phyloP scores from a whole-genome alignment of 2,888 invertebrate genomes.

The Drosophila merina region DNA sequence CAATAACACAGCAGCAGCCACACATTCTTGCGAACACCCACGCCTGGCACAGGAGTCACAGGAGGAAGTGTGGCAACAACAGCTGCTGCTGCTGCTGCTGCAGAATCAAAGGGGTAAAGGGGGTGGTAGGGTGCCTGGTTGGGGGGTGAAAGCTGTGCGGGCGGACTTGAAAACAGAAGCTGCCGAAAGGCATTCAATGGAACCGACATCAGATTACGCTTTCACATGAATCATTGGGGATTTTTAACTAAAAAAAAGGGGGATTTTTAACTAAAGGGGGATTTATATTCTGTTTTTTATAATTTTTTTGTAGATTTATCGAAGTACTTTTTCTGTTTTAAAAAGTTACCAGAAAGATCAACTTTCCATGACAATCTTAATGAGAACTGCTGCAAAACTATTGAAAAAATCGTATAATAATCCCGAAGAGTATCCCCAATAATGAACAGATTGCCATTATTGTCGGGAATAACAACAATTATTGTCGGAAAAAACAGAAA shows the following conservation, averaged over 20 bases:
- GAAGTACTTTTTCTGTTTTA: not conserved
- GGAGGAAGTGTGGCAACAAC: constrained; percentile 21
- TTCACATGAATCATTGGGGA: not conserved
- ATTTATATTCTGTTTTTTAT: not conserved
- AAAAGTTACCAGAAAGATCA: not conserved
- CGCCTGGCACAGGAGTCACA: constrained; percentile 6
- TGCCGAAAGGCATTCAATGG: not conserved
- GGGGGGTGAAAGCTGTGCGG: constrained; percentile 1
- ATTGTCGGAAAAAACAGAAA: no score
- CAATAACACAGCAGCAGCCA: constrained; percentile 60
- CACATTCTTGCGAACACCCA: constrained; percentile 32
- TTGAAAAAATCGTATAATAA: no score
- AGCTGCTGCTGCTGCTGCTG: constrained; percentile 12
- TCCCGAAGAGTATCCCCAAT: no score
- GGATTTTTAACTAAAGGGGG: not conserved
- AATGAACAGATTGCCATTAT: no score
- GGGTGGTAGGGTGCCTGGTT: no score
- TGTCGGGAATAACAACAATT: no score
- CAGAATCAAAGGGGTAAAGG: constrained; percentile 15
- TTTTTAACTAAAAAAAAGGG: not conserved
- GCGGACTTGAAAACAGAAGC: constrained; percentile 21
- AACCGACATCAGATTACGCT: constrained; percentile 8
- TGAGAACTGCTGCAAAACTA: no score
- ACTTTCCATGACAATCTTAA: no score
- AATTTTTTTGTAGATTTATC: not conserved